phyloP scores from a whole-genome alignment of 2,113 vertebrate species.

The Spea bombifrons region DNA sequence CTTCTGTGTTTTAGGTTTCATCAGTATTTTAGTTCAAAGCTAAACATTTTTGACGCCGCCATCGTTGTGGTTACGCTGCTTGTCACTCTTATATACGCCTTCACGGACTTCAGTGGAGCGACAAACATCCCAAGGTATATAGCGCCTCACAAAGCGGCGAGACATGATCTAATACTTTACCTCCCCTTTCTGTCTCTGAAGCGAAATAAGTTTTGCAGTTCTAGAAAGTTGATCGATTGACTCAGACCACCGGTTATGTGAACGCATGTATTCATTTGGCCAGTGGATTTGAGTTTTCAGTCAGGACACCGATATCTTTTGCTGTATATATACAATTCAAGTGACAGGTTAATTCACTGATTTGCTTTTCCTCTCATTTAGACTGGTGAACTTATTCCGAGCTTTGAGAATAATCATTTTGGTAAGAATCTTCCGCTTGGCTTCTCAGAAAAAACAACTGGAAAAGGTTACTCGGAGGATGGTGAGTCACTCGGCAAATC shows the following conservation, averaged over 20 bases:
- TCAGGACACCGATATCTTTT: background rate
- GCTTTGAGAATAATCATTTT: conserved; percentile 82
- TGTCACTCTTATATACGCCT: conserved; percentile 73
- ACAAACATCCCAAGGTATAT: conserved; percentile 78
- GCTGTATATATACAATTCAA: background rate
- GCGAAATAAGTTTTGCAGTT: too few relatives aligned
- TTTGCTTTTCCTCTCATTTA: conserved; percentile 53
- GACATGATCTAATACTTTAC: too few relatives aligned
- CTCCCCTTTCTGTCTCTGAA: too few relatives aligned
- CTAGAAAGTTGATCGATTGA: too few relatives aligned
- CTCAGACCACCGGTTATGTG: too few relatives aligned
- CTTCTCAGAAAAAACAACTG: conserved; percentile 80
- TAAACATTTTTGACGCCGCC: conserved; percentile 79
- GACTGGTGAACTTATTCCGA: conserved; percentile 73
- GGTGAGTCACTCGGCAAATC: conserved; percentile 66
- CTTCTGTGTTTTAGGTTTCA: conserved; percentile 66
- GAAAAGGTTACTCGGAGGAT: conserved; percentile 84
- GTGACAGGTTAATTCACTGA: background rate
- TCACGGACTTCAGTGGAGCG: conserved; percentile 63
- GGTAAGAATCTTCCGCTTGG: conserved; percentile 82
- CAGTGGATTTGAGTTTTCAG: too few relatives aligned
- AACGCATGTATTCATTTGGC: too few relatives aligned
- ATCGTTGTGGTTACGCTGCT: conserved; percentile 75
- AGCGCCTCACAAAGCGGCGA: too few relatives aligned
- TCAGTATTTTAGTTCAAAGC: conserved; percentile 77